Percentiles rank a stretch among this genome's conserved stretches.
phyloP scores from a whole-genome alignment of 2,113 vertebrate genomes.

The Leuciscus idus region DNA sequence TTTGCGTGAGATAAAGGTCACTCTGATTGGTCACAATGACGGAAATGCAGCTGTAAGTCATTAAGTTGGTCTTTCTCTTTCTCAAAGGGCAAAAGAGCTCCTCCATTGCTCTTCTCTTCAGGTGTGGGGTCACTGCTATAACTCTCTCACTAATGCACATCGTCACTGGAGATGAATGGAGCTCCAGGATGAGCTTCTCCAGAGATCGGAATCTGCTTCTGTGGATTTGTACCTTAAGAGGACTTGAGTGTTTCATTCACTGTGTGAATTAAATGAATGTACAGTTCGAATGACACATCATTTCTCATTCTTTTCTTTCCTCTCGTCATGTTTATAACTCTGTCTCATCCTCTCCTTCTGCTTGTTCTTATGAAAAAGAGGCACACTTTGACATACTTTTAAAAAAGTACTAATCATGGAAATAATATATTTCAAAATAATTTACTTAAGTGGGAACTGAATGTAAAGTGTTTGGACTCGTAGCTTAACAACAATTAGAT shows the following conservation, averaged over 20 bases:
- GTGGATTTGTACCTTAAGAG: not conserved
- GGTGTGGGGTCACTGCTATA: constrained; percentile 19
- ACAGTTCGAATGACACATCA: not conserved
- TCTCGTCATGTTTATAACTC: not conserved
- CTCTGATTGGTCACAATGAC: constrained; percentile 67
- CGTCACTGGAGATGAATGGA: constrained; percentile 2
- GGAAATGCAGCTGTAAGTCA: constrained; percentile 69
- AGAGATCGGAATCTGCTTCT: not conserved
- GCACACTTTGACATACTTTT: not conserved
- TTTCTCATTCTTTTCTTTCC: not conserved
- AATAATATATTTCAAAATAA: not conserved
- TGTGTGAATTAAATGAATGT: not conserved
- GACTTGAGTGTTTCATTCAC: not conserved
- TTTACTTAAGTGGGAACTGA: not conserved
- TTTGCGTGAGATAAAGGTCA: constrained; percentile 69
- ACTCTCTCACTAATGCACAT: constrained; percentile 10
- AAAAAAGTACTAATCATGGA: too few relatives aligned
- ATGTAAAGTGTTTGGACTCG: not conserved
- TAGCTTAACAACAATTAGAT: not conserved
- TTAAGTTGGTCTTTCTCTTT: constrained; percentile 63
- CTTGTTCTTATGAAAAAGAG: not conserved
- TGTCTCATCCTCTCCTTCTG: too few relatives aligned
- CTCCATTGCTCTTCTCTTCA: constrained; percentile 50
- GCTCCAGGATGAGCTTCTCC: not conserved
- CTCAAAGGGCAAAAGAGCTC: constrained; percentile 49